Conservation (phyloP, 2,113 vertebrate genomes). For the Syngnathus scovelli region DNA sequence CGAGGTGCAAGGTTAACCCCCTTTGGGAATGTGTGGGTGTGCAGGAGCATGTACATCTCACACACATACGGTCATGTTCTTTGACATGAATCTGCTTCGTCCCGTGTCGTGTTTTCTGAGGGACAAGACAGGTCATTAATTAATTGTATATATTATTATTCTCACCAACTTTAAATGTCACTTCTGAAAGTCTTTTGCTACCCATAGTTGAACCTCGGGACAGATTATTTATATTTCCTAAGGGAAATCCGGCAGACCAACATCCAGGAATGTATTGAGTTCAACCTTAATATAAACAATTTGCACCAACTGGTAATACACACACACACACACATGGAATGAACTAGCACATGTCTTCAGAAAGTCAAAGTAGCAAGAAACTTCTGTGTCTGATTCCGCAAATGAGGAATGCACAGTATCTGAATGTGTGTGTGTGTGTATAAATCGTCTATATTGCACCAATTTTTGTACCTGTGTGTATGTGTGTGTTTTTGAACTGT, state of each 20-base stretch:
- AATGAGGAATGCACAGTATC: conserved; percentile 49
- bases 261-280: neutral
- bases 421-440: conserved; percentile 3
- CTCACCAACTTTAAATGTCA: neutral
- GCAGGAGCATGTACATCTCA: conserved; percentile 16
- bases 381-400: conserved; percentile 38
- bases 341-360: neutral
- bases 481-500: conserved; percentile 11
- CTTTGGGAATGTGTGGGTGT: conserved; percentile 3
- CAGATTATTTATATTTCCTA: neutral
- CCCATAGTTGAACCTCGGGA: neutral
- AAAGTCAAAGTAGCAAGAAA: neutral
- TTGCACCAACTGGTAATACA: neutral
- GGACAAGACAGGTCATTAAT: too few species aligned
- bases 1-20: conserved; percentile 9
- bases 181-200: neutral
- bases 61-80: conserved; percentile 10
- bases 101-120: neutral
- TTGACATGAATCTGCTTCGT: conserved; percentile 1
- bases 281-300: neutral
- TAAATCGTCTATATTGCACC: conserved; percentile 38
- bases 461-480: conserved; percentile 47
- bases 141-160: too few species aligned
- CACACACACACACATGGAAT: neutral
- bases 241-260: neutral